Conservation (phyloP, 2,113 vertebrate genomes). For the Pseudopipra pipra region DNA sequence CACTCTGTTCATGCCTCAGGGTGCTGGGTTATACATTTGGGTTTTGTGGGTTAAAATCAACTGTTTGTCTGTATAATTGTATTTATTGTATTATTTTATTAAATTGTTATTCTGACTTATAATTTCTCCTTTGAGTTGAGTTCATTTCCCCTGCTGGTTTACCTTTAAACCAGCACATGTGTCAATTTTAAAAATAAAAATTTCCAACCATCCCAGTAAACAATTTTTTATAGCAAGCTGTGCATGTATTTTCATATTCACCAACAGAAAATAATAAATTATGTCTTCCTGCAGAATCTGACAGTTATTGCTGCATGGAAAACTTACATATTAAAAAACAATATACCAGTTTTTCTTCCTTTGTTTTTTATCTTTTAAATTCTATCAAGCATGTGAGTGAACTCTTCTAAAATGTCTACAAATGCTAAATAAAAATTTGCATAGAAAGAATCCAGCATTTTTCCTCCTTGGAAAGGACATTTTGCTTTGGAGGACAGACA, state of each 20-base stretch:
- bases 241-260: not conserved
- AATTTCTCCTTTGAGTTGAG: too few relatives aligned
- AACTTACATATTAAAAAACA: not conserved
- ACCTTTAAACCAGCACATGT: too few relatives aligned
- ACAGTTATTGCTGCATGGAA: not conserved
- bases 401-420: not conserved
- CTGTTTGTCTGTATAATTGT: too few relatives aligned
- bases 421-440: not conserved
- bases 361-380: not conserved
- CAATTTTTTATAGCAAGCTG: not conserved
- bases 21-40: too few relatives aligned
- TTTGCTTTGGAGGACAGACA: not conserved
- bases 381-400: not conserved
- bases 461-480: not conserved
- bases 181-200: not conserved
- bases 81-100: too few relatives aligned
- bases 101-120: too few relatives aligned
- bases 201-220: not conserved
- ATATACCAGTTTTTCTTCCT: not conserved
- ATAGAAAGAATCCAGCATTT: not conserved
- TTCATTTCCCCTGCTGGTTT: too few relatives aligned
- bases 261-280: not conserved
- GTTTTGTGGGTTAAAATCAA: too few relatives aligned
- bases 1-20: too few relatives aligned
- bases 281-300: not conserved